Percentiles rank a stretch among this genome's conserved stretches.
phyloP scores from a whole-genome alignment of 30 jellyfish, hydroid and myxozoan species.

The Hydra vulgaris region DNA sequence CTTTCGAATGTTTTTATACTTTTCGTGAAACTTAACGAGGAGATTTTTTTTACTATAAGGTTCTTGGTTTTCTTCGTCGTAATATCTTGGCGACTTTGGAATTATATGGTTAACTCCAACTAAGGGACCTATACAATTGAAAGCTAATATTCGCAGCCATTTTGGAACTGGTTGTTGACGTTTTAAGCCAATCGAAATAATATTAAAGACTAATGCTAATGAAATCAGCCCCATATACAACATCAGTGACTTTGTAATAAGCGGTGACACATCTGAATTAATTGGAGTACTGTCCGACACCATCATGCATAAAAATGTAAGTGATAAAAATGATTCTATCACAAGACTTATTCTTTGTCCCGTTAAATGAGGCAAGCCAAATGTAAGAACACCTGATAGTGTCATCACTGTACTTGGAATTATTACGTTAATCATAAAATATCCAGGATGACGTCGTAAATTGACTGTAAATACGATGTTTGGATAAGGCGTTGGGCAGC shows the following conservation, averaged over 20 bases:
- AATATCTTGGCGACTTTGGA: background rate
- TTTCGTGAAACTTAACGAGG: background rate
- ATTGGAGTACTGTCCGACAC: constrained; percentile 94
- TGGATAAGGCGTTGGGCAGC: constrained; percentile 66
- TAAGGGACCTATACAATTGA: constrained; percentile 71
- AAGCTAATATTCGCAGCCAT: constrained; percentile 54
- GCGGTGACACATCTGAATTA: constrained; percentile 88
- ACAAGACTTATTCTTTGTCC: constrained; percentile 91
- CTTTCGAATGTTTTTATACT: constrained; percentile 21
- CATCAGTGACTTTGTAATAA: constrained; percentile 67
- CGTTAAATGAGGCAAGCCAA: constrained; percentile 70
- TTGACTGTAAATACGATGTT: constrained; percentile 65
- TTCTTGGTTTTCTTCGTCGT: background rate
- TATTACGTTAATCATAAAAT: constrained; percentile 83
- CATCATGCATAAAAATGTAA: constrained; percentile 81
- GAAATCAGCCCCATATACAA: constrained; percentile 87
- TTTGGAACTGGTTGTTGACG: constrained; percentile 55
- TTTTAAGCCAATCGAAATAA: constrained; percentile 54
- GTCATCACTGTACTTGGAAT: constrained; percentile 89
- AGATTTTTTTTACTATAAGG: background rate
- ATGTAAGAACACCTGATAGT: constrained; percentile 76
- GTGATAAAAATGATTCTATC: constrained; percentile 83
- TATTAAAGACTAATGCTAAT: constrained; percentile 56
- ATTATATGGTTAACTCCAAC: constrained; percentile 35
- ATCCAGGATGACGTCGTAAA: constrained; percentile 89